These are phyloP conservation scores for Heliornis fulica DNA, from an alignment of 2,113 vertebrate genomes.

Conservation along the genomic window DNA sequence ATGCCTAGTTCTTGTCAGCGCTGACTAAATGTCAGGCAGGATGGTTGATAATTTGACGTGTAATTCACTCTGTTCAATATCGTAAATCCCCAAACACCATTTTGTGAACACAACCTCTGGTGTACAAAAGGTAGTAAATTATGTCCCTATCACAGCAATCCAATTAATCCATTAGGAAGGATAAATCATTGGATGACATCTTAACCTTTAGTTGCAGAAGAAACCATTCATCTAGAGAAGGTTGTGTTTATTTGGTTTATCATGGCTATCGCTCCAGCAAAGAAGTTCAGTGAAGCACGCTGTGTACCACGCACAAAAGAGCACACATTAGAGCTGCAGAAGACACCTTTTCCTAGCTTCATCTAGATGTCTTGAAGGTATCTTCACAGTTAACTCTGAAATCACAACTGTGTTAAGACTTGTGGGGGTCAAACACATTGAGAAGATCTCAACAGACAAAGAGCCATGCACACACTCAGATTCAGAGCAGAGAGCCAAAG, in stretches of 20 bases:
- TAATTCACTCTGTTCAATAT: neutral
- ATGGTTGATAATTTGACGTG: neutral
- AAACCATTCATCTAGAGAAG: neutral
- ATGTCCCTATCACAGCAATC: neutral
- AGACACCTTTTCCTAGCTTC: neutral
- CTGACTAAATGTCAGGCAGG: neutral
- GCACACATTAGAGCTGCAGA: neutral
- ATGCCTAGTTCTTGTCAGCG: neutral
- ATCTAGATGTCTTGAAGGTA: neutral
- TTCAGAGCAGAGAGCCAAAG: neutral
- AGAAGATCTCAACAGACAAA: neutral
- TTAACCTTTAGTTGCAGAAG: neutral
- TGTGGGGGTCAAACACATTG: neutral
- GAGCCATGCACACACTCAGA: neutral
- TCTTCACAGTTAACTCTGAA: neutral
- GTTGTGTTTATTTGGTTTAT: neutral
- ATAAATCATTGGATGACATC: neutral
- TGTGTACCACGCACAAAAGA: neutral
- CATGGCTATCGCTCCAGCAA: neutral
- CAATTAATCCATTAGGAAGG: neutral
- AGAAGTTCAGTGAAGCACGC: rapidly evolving
- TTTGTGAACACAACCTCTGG: neutral
- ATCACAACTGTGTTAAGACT: neutral
- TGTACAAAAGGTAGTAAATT: slow-evolving; percentile 8
- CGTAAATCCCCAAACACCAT: neutral